Evolutionary conservation across 2,888 invertebrate species (phyloP).

Genomic region (Apodemia duryi): DNA sequence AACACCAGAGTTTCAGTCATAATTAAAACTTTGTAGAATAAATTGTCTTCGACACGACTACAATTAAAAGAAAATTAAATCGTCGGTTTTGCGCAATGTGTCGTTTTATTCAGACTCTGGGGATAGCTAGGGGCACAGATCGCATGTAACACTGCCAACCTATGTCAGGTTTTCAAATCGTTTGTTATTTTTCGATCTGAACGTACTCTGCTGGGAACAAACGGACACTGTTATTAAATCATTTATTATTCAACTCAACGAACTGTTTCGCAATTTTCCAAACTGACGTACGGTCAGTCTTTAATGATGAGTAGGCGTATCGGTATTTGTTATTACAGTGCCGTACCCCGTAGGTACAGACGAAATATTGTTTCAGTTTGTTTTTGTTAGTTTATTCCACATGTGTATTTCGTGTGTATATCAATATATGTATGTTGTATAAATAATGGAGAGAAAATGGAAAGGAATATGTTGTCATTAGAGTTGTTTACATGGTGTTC

Average conservation of each 20-base stretch:
- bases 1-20: not conserved
- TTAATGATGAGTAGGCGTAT: slow-evolving; percentile 26
- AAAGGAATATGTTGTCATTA: too few species aligned
- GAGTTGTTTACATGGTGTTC: too few species aligned
- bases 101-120: slow-evolving; percentile 24
- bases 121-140: slow-evolving; percentile 41
- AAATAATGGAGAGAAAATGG: too few species aligned
- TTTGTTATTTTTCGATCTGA: slow-evolving; percentile 72
- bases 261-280: slow-evolving; percentile 76
- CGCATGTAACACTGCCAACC: slow-evolving; percentile 38
- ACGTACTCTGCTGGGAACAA: slow-evolving; percentile 65
- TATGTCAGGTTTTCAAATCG: slow-evolving; percentile 65
- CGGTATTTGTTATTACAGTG: slow-evolving; percentile 29
- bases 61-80: slow-evolving; percentile 33
- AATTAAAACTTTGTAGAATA: slow-evolving; percentile 11
- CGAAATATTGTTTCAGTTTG: slow-evolving; percentile 10
- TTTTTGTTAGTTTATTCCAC: slow-evolving; percentile 6
- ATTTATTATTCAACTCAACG: slow-evolving; percentile 77
- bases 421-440: not conserved
- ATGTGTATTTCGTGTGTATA: not conserved
- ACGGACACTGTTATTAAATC: slow-evolving; percentile 77
- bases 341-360: slow-evolving; percentile 8
- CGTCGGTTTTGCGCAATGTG: slow-evolving; percentile 24
- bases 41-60: not conserved
- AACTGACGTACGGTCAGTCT: slow-evolving; percentile 37